Evolutionary conservation across 2,113 vertebrate genomes (phyloP).

Genomic region (Heteronetta atricapilla): DNA sequence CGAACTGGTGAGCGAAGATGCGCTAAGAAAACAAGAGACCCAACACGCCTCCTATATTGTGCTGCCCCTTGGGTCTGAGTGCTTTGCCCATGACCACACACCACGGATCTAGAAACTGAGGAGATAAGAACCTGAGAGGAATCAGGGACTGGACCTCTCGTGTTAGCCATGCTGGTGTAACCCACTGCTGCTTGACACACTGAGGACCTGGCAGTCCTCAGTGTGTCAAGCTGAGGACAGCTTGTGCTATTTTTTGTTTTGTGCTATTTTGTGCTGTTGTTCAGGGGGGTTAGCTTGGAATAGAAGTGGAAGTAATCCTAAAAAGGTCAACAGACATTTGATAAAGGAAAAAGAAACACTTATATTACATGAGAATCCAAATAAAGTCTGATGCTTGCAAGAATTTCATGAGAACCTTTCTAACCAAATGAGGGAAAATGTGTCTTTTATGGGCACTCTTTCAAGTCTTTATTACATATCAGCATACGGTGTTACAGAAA

Average conservation of each 20-base stretch:
- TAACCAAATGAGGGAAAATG: background rate
- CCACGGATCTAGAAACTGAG: background rate
- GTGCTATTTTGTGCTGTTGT: background rate
- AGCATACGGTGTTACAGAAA: background rate
- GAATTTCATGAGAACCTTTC: background rate
- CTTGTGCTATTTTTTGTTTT: too few relatives aligned
- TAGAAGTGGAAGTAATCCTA: background rate
- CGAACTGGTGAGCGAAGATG: background rate
- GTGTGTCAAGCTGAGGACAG: too few relatives aligned
- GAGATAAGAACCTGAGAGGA: background rate
- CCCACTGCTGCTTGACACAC: background rate
- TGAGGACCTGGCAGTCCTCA: too few relatives aligned
- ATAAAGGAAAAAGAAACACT: background rate
- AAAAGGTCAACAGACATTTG: background rate
- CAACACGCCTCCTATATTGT: background rate
- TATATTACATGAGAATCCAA: background rate
- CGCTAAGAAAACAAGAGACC: background rate
- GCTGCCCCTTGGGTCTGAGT: background rate
- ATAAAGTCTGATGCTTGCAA: background rate
- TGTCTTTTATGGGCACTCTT: background rate
- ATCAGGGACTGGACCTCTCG: background rate
- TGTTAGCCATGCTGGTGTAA: background rate
- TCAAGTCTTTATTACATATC: constrained; percentile 29
- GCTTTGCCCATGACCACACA: accelerated
- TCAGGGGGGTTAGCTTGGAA: background rate